Base-by-base conservation (phyloP, 2,888 invertebrate species). In the Polydrusus cervinus region DNA sequence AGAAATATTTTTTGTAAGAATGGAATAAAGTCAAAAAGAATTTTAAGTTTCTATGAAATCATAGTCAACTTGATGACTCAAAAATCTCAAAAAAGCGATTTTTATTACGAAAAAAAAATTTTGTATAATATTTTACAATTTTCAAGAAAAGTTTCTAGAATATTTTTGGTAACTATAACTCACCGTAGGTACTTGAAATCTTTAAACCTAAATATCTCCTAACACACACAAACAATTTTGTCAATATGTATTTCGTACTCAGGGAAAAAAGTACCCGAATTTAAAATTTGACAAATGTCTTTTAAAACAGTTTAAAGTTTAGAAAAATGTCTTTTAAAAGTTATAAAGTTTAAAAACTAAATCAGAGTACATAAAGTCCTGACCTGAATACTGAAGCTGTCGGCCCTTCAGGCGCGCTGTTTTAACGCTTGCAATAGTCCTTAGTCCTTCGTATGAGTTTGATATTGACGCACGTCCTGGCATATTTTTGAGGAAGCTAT, bases 371-470 rank as follows among this genome's bases (percentile, higher is more conserved):
- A 65, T n/a, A 40, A 47, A 76, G 76, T 76, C 76, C 76, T 76
- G 76, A 68, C 76, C 76, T 76, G 76, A 76, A 72, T 76, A 72
- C 38, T 47, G 53, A 72, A 72, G 55, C 57, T 64, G 69, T 25
- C 69, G 38, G 43, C 14, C 51, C 66, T 40, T 16, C 43, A 11
- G 13, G 51, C 34, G 49, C 16, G 38, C 68, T 34, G 47, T 69
- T 70, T 49, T 49, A 49, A 43, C 60, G 64, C 65, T 30, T 51
- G 43, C 62, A 68, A 55, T 74, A 68, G 68, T 60, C 57, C 34
- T 34, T 67, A 75, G 75, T 71, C 67, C 51, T 66, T 71, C 43
- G 71, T 51, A 47, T 67, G 51, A 61, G 14, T 68, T 45, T 60
- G 62, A 13, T 68, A 68, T 69, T 49, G 75, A 6, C 53, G 70